Base-by-base conservation (phyloP, 92 coral and sea anemone species). In the Pocillopora grandis region DNA sequence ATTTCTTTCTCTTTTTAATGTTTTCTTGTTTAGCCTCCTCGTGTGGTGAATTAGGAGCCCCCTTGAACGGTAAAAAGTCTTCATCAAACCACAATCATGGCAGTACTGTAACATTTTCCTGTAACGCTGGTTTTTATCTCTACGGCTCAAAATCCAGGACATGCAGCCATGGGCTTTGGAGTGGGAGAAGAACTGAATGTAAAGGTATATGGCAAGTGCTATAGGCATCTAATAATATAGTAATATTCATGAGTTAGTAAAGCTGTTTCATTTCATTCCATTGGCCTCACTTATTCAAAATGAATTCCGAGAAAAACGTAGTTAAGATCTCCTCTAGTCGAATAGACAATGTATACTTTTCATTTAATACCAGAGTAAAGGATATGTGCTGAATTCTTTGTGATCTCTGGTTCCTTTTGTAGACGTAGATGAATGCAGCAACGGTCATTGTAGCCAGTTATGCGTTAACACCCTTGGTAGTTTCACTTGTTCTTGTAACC, bases 351-450 rank as follows among this genome's bases (percentile, higher is more conserved):
- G 52, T 42, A 42, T 42, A 42, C 52, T 42, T 3, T 42, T 42
- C 52, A 42, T 27, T 27, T 27, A 27, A 27, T 27, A 27, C 31
- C 31, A 27, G 31, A 27, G 31, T 27, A 66, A 17, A 18, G 23
- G 33, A 66, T 1, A 66, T 7, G 8, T 66, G 17, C 1, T 20
- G 72, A 66, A 66, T 20, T 12, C 72, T 12, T 20, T 10, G 12
- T 18, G 42, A 5, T 72, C 15, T 42, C 59, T 18, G 16, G 7
- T 42, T 72, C 19, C 57, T 83, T 52, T 36, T 55, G 18, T 77
- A 94, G 98, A 97, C 67, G 77, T 94, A 20, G 87, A 97, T 78
- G 99, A 97, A 75, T 97, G 99, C 78, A 81, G 90, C 80, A 58
- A 66, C 21, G 86, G 94, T 82, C 69, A 58, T 1, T 97, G 99